A percentile compares a stretch with the other conserved stretches of the same genome.
phyloP scores from a whole-genome alignment of 2,797 vertebrate species.

The Philypnodon macrostomus region DNA sequence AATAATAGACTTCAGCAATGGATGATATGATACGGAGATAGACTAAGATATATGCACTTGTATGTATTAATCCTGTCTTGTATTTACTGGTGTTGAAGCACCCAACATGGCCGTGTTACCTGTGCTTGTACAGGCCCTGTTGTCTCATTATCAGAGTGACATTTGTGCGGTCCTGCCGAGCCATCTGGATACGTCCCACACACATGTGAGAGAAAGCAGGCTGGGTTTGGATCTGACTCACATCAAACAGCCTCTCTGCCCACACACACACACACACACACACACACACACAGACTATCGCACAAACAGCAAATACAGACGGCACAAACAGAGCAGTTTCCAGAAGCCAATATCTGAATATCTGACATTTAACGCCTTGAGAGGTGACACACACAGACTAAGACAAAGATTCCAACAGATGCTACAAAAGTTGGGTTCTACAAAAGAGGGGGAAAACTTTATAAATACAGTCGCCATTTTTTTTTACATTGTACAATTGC shows the following conservation, averaged over 20 bases:
- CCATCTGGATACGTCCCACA: constrained; percentile 84
- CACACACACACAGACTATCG: constrained; percentile 32
- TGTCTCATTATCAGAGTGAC: constrained; percentile 80
- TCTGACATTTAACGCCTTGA: constrained; percentile 77
- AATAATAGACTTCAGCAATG: too few species aligned
- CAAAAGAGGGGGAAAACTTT: constrained; percentile 34
- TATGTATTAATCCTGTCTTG: neutral
- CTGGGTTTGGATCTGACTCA: constrained; percentile 79
- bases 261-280: constrained; percentile 63
- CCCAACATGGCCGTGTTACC: constrained; percentile 50
- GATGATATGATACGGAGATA: neutral
- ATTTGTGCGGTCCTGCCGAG: constrained; percentile 79
- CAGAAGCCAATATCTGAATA: constrained; percentile 78
- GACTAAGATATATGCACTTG: neutral
- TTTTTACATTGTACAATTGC: too few species aligned
- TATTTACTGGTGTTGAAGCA: constrained; percentile 8
- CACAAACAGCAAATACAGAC: constrained; percentile 61
- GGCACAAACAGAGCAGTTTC: constrained; percentile 68
- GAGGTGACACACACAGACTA: constrained; percentile 51
- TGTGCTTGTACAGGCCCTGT: constrained; percentile 62
- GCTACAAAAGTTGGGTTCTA: constrained; percentile 26
- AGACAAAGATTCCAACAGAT: constrained; percentile 39
- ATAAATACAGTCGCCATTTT: too few species aligned
- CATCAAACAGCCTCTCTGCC: constrained; percentile 78
- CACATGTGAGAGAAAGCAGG: constrained; percentile 77